phyloP scores from a whole-genome alignment of 1,140 invertebrate genomes.

The Plodia interpunctella region DNA sequence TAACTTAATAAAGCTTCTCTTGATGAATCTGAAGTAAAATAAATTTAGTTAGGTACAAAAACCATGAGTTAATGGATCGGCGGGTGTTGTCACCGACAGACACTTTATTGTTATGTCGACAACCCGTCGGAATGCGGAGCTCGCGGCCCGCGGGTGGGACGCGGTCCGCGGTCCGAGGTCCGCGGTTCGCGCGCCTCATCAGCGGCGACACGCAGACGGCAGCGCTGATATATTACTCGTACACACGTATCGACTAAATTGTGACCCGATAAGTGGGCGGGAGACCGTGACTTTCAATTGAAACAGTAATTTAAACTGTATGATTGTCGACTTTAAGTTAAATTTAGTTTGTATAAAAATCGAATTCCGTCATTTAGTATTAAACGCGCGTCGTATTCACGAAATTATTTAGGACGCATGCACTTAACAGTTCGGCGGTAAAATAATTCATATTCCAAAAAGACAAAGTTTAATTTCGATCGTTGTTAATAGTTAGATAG shows the following conservation, averaged over 20 bases:
- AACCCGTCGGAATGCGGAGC: not conserved
- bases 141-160: not conserved
- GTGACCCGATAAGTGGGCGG: conserved; percentile 65
- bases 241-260: conserved; percentile 63
- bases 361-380: not conserved
- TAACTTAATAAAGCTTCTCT: too few species aligned
- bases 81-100: not conserved
- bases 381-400: not conserved
- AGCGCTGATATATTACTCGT: conserved; percentile 60
- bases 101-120: not conserved
- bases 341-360: not conserved
- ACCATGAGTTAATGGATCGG: too few species aligned
- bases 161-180: conserved; percentile 22
- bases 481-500: not conserved
- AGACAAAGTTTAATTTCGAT: conserved; percentile 14
- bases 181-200: conserved; percentile 15
- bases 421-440: not conserved
- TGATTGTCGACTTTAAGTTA: not conserved
- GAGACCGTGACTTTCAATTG: conserved; percentile 20
- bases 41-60: too few species aligned
- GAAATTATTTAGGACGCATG: not conserved
- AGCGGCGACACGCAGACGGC: conserved; percentile 20
- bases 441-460: not conserved
- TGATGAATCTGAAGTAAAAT: too few species aligned
- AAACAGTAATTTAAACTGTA: not conserved